These are phyloP conservation scores for Cnemophilus loriae DNA, from an alignment of 2,113 vertebrate genomes.

Conservation along the genomic window DNA sequence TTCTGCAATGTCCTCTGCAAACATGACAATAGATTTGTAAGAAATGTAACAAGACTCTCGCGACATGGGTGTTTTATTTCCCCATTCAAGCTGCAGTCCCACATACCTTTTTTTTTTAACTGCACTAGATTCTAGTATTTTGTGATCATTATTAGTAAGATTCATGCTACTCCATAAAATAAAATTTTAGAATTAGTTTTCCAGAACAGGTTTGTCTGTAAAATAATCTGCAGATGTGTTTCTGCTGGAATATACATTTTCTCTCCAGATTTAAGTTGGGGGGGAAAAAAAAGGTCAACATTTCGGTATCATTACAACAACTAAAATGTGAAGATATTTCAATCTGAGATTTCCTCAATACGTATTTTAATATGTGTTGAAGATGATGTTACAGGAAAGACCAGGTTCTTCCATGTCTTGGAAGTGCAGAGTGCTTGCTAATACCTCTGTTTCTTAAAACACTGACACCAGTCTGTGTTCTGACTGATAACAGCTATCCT, in stretches of 20 bases:
- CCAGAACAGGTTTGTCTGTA: background rate
- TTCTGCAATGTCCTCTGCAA: background rate
- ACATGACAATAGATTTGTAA: background rate
- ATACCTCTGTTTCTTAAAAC: background rate
- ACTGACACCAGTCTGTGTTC: background rate
- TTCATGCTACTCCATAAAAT: background rate
- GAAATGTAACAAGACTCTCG: background rate
- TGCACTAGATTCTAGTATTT: background rate
- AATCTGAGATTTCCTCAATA: background rate
- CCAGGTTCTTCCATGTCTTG: background rate
- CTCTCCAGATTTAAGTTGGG: background rate
- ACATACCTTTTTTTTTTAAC: background rate
- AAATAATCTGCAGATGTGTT: background rate
- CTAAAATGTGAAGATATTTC: background rate
- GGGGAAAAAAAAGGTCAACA: accelerated
- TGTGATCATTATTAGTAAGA: background rate
- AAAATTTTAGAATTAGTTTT: background rate
- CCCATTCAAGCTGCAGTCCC: background rate
- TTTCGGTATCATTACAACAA: background rate
- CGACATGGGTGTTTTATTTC: background rate
- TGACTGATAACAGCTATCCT: background rate
- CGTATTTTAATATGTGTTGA: background rate
- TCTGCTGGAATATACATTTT: background rate
- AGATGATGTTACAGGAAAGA: background rate
- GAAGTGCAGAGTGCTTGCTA: background rate